These are phyloP conservation scores for Villa cingulata DNA, from an alignment of 2,888 invertebrate species.

Conservation along the genomic window DNA sequence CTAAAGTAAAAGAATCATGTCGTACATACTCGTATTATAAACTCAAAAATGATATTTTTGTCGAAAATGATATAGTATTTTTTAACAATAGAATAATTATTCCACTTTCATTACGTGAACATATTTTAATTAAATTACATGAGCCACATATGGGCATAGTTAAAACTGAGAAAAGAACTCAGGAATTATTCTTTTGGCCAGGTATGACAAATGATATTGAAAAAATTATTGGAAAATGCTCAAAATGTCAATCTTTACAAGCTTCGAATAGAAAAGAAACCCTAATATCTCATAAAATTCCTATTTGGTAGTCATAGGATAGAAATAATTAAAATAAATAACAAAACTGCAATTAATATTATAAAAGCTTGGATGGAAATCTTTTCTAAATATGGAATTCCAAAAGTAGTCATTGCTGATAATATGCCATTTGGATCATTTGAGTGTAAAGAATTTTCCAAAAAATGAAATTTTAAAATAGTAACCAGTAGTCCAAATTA, in stretches of 20 bases:
- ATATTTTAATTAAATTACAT: conserved; percentile 4
- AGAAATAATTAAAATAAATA: no score
- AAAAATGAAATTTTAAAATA: no score
- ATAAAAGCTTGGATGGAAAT: no score
- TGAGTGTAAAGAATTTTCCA: no score
- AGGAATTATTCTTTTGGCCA: conserved; percentile 7
- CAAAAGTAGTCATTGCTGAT: no score
- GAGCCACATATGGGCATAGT: conserved; percentile 7
- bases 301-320: no score
- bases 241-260: not conserved
- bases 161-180: conserved; percentile 6
- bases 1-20: not conserved
- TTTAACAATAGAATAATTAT: conserved; percentile 7
- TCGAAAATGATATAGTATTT: conserved; percentile 2
- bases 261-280: no score
- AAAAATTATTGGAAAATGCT: not conserved
- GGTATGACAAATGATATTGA: conserved; percentile 7
- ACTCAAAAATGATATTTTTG: conserved; percentile 2
- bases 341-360: no score
- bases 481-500: no score
- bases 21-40: conserved; percentile 3
- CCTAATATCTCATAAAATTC: no score
- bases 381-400: no score
- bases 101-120: conserved; percentile 1
- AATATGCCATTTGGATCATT: no score